These are phyloP conservation scores for Hemicentrotus pulcherrimus DNA, from an alignment of 35 echinoderm and acorn worm genomes.

Conservation along the genomic window DNA sequence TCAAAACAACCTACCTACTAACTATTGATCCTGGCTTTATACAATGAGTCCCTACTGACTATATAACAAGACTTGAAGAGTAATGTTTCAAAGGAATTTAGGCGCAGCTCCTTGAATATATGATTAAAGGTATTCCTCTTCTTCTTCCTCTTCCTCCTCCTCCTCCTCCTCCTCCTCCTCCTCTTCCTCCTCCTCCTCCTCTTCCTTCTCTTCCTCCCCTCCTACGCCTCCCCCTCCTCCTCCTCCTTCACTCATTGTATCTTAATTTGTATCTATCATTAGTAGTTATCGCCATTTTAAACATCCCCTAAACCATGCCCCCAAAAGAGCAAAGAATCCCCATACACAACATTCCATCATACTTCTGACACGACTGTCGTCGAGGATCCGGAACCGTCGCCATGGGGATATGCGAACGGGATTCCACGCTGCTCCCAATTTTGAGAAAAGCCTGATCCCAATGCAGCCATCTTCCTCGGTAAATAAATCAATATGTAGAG, in stretches of 20 bases:
- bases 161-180: too few relatives aligned
- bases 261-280: neutral
- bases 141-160: too few relatives aligned
- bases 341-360: neutral
- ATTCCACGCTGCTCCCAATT: neutral
- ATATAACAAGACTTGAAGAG: too few relatives aligned
- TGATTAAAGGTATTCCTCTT: too few relatives aligned
- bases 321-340: neutral
- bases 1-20: too few relatives aligned
- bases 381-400: slow-evolving; percentile 6
- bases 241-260: neutral
- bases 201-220: too few relatives aligned
- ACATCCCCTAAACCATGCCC: neutral
- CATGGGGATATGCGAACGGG: neutral
- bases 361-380: neutral
- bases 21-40: too few relatives aligned
- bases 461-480: neutral
- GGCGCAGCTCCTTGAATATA: too few relatives aligned
- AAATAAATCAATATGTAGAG: slow-evolving; percentile 14
- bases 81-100: too few relatives aligned
- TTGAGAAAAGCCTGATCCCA: neutral
- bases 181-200: too few relatives aligned
- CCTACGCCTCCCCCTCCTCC: too few relatives aligned
- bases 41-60: too few relatives aligned
- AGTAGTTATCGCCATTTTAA: neutral